Evolutionary conservation across 2,888 invertebrate genomes (phyloP).

Genomic region (Notodonta ziczac): DNA sequence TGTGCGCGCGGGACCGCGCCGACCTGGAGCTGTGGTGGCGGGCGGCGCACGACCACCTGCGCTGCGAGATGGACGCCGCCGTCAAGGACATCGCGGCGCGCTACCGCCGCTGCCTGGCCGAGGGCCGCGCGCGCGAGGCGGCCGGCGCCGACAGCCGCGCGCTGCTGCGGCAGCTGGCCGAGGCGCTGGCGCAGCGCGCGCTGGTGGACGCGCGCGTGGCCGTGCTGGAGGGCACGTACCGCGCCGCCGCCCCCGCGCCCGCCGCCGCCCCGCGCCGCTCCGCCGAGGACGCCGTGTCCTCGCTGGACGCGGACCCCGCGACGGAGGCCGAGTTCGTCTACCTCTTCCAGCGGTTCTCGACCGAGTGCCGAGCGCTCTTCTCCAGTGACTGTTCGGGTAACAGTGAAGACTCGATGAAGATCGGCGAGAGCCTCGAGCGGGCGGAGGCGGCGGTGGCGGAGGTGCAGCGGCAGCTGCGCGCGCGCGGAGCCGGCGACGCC

Average conservation of each 20-base stretch:
- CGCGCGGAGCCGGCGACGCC: slow-evolving; percentile 23
- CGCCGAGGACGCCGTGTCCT: slow-evolving; percentile 68
- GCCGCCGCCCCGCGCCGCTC: slow-evolving; percentile 45
- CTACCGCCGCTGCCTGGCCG: slow-evolving; percentile 86
- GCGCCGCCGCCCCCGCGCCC: slow-evolving; percentile 49
- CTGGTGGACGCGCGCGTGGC: slow-evolving; percentile 90
- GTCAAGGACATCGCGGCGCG: slow-evolving; percentile 87
- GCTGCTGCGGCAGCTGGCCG: slow-evolving; percentile 52
- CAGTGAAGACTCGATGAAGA: slow-evolving; percentile 84
- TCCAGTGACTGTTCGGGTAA: slow-evolving; percentile 83
- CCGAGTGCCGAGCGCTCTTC: slow-evolving; percentile 86
- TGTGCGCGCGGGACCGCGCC: slow-evolving; percentile 88
- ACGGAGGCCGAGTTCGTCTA: slow-evolving; percentile 88
- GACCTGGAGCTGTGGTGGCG: slow-evolving; percentile 91
- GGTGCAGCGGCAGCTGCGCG: slow-evolving; percentile 65
- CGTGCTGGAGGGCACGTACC: slow-evolving; percentile 86
- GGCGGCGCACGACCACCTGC: slow-evolving; percentile 88
- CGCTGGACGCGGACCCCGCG: slow-evolving; percentile 83
- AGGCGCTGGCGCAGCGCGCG: slow-evolving; percentile 57
- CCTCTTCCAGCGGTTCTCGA: slow-evolving; percentile 86
- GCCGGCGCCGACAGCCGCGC: slow-evolving; percentile 61
- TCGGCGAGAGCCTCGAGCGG: slow-evolving; percentile 81
- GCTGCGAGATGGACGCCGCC: slow-evolving; percentile 89
- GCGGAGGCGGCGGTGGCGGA: slow-evolving; percentile 76
- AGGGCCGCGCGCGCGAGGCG: slow-evolving; percentile 54